Conservation (phyloP, 2,888 invertebrate genomes). For the Spodoptera exigua region DNA sequence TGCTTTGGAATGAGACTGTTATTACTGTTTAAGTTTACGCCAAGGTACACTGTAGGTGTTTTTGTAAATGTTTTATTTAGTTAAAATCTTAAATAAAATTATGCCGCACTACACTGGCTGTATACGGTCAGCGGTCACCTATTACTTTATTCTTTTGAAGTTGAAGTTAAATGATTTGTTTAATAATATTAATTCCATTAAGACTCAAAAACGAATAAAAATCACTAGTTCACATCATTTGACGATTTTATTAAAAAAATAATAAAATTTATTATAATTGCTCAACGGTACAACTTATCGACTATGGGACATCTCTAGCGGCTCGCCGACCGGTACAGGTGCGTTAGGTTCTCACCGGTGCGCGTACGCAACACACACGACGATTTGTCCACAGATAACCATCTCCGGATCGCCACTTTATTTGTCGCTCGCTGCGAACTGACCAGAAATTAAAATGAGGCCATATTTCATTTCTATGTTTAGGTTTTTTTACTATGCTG, state of each 20-base stretch:
- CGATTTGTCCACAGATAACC: conserved; percentile 80
- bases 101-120: not conserved
- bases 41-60: no score
- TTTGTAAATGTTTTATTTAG: no score
- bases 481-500: conserved; percentile 42
- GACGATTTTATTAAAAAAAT: not conserved
- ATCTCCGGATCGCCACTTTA: conserved; percentile 75
- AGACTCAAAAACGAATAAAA: not conserved
- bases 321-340: conserved; percentile 84
- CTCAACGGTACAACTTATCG: conserved; percentile 30
- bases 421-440: conserved; percentile 63
- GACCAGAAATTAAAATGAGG: conserved; percentile 56
- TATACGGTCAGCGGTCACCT: not conserved
- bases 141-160: not conserved
- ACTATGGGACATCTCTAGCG: conserved; percentile 65
- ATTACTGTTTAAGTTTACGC: no score
- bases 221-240: not conserved
- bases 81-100: no score
- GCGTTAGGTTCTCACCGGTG: conserved; percentile 84
- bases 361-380: conserved; percentile 69
- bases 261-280: not conserved
- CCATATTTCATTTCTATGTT: conserved; percentile 48
- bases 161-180: no score
- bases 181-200: not conserved
- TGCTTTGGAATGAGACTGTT: not conserved